Conservation (phyloP, 2,888 invertebrate genomes). For the Seira sanloemensis region DNA sequence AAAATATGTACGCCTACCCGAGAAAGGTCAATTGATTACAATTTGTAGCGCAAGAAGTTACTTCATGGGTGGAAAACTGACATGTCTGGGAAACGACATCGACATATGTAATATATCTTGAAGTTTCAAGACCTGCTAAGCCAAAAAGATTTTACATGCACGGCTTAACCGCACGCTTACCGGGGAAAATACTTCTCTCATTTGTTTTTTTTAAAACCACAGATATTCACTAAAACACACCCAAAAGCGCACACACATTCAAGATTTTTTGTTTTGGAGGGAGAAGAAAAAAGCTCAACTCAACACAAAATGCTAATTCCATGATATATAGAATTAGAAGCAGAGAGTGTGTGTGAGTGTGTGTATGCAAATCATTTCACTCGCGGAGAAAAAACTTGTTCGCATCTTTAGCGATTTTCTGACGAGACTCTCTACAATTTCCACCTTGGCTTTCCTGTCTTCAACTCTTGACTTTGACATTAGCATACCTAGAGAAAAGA, state of each 20-base stretch:
- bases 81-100: too few relatives aligned
- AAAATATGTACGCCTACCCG: background rate
- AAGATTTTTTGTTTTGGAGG: background rate
- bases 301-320: conserved; percentile 42
- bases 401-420: too few relatives aligned
- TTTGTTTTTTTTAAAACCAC: background rate
- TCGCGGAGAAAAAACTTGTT: background rate
- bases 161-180: background rate
- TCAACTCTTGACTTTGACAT: background rate
- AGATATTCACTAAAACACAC: background rate
- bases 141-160: background rate
- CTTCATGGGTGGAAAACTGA: background rate
- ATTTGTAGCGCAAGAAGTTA: background rate
- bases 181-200: background rate
- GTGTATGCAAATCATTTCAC: conserved; percentile 1
- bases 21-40: background rate
- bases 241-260: background rate
- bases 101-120: background rate
- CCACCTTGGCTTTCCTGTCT: background rate
- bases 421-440: too few relatives aligned
- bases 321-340: conserved; percentile 35
- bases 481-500: background rate
- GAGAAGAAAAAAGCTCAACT: background rate
- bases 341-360: background rate
- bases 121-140: background rate